Evolutionary conservation across 2,888 invertebrate genomes (phyloP).

Genomic region (Neria commutata): DNA sequence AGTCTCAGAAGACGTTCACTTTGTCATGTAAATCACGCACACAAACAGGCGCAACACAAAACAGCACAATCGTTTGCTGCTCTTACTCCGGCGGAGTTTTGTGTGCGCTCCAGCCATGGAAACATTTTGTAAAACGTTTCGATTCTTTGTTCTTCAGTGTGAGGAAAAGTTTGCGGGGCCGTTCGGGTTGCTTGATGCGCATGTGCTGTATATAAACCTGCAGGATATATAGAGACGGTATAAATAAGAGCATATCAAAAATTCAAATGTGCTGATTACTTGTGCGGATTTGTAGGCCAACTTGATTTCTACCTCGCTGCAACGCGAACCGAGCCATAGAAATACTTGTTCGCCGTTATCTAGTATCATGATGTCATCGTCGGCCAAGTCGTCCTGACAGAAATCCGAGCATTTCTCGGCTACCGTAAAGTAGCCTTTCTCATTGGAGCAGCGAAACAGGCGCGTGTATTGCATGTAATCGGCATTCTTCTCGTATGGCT

Average conservation of each 20-base stretch:
- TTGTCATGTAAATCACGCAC: too few species aligned
- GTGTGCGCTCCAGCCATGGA: conserved; percentile 97
- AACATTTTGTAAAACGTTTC: conserved; percentile 93
- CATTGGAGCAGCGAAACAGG: conserved; percentile 97
- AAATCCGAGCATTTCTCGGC: conserved; percentile 88
- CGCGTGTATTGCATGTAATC: conserved; percentile 92
- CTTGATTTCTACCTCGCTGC: conserved; percentile 99
- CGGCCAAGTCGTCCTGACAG: conserved; percentile 92
- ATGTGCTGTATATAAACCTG: conserved; percentile 98
- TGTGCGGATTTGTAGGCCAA: conserved; percentile 98
- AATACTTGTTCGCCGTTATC: conserved; percentile 98
- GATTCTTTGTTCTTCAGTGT: conserved; percentile 97
- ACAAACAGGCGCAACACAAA: too few species aligned
- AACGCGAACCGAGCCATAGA: conserved; percentile 95
- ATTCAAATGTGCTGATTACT: too few species aligned
- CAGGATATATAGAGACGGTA: conserved; percentile 21
- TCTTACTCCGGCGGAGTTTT: conserved; percentile 64
- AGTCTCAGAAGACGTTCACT: too few species aligned
- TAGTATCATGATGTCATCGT: conserved; percentile 99
- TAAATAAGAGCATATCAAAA: neutral
- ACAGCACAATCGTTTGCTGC: too few species aligned
- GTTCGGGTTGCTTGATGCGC: conserved; percentile 91
- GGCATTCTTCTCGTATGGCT: conserved; percentile 86
- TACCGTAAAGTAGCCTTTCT: conserved; percentile 98
- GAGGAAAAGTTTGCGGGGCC: conserved; percentile 87